Evolutionary conservation across 2,888 invertebrate species (phyloP).

Genomic region (Stenodera caucasica): DNA sequence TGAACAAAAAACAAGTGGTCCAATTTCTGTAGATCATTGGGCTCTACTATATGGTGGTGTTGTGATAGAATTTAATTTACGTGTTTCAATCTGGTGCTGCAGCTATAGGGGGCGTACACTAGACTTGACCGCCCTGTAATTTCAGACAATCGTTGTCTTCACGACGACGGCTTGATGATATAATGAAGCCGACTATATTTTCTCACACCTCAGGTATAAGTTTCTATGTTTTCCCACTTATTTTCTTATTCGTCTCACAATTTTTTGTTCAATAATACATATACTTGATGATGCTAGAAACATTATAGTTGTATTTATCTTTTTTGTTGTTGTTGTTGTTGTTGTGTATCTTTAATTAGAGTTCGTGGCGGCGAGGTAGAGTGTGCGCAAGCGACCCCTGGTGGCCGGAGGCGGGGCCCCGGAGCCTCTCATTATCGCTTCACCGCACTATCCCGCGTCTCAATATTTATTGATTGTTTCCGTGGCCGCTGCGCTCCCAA

Average conservation of each 20-base stretch:
- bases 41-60: constrained; percentile 32
- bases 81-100: constrained; percentile 49
- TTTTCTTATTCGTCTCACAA: constrained; percentile 48
- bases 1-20: not conserved
- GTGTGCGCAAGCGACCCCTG: constrained; percentile 34
- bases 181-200: constrained; percentile 56
- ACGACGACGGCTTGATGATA: constrained; percentile 57
- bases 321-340: too few species aligned
- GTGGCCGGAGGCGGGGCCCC: constrained; percentile 47
- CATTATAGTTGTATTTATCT: constrained; percentile 3
- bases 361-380: constrained; percentile 15
- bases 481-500: too few species aligned
- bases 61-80: constrained; percentile 55
- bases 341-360: constrained; percentile 30
- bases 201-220: constrained; percentile 56
- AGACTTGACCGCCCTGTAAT: constrained; percentile 56
- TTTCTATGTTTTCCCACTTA: constrained; percentile 53
- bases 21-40: constrained; percentile 1
- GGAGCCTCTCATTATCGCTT: constrained; percentile 63
- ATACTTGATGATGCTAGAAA: not conserved
- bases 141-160: constrained; percentile 57
- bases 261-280: constrained; percentile 2
- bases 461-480: constrained; percentile 60
- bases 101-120: constrained; percentile 44
- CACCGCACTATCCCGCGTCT: constrained; percentile 59